These are phyloP conservation scores for Oikopleura vanhoeffeni DNA, from an alignment of 23 tunicate genomes.

Conservation along the genomic window DNA sequence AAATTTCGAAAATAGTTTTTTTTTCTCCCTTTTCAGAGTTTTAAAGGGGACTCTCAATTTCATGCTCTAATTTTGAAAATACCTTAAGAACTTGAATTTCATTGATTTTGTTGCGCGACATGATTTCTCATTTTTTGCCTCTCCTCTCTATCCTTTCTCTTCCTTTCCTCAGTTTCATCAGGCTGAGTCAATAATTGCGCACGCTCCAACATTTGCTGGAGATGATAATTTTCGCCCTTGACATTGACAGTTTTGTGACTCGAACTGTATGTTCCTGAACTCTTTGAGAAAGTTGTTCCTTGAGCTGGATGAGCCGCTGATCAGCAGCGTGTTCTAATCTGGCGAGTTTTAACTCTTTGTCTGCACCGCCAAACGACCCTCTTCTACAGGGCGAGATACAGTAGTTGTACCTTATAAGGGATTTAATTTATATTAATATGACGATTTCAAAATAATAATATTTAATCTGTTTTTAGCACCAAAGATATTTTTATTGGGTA, in stretches of 20 bases:
- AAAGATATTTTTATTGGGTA: no score
- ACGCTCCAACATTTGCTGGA: neutral
- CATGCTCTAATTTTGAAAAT: no score
- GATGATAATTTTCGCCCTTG: neutral
- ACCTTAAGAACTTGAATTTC: no score
- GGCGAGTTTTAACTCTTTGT: neutral
- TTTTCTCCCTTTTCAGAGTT: no score
- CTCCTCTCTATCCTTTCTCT: conserved; percentile 21
- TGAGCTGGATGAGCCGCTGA: neutral
- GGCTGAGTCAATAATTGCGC: conserved; percentile 19
- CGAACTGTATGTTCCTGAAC: neutral
- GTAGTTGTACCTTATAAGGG: neutral
- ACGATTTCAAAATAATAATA: no score
- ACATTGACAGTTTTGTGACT: neutral
- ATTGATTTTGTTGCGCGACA: conserved; percentile 69
- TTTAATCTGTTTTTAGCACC: no score
- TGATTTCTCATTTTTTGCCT: conserved; percentile 55
- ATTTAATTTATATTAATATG: no score
- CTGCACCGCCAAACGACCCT: neutral
- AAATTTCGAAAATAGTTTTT: no score
- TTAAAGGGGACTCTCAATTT: no score
- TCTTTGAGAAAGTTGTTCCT: neutral
- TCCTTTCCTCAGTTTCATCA: conserved; percentile 16
- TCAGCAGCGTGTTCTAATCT: neutral
- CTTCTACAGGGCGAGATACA: neutral